Conservation (phyloP, 2,797 vertebrate species). For the Lepilemur septentrionalis region DNA sequence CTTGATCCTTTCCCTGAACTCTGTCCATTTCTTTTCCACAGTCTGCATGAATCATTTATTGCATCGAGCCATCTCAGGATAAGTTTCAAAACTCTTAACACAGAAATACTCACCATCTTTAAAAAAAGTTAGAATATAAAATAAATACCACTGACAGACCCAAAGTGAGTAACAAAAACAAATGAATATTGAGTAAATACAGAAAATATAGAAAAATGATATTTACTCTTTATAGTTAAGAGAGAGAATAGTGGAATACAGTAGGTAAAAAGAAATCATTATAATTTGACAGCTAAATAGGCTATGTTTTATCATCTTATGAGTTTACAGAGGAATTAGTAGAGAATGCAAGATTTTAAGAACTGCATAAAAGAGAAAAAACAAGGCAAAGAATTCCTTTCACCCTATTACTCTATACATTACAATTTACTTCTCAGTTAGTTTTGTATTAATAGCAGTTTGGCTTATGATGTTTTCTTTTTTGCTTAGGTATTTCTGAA, state of each 20-base stretch:
- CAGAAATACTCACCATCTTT: background rate
- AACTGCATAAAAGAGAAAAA: background rate
- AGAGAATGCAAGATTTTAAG: background rate
- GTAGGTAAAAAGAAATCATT: background rate
- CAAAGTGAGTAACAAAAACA: background rate
- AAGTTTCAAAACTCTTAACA: background rate
- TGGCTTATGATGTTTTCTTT: background rate
- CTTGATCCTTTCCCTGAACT: background rate
- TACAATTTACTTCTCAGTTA: conserved; percentile 5
- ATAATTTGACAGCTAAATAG: conserved; percentile 35
- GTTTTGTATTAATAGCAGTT: background rate
- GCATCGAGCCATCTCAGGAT: background rate
- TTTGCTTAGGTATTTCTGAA: conserved; percentile 62
- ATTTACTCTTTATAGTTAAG: conserved; percentile 7
- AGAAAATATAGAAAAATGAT: background rate
- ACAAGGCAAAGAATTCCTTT: conserved; percentile 14
- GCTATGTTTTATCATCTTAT: background rate
- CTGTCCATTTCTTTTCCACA: background rate
- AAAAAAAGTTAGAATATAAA: background rate
- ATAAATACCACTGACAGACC: background rate
- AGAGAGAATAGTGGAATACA: background rate
- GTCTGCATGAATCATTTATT: background rate
- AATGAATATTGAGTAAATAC: conserved; percentile 34
- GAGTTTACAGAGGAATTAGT: conserved; percentile 22
- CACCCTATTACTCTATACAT: conserved; percentile 3